phyloP scores from a whole-genome alignment of 1,140 invertebrate genomes.

The Caerostris darwini region DNA sequence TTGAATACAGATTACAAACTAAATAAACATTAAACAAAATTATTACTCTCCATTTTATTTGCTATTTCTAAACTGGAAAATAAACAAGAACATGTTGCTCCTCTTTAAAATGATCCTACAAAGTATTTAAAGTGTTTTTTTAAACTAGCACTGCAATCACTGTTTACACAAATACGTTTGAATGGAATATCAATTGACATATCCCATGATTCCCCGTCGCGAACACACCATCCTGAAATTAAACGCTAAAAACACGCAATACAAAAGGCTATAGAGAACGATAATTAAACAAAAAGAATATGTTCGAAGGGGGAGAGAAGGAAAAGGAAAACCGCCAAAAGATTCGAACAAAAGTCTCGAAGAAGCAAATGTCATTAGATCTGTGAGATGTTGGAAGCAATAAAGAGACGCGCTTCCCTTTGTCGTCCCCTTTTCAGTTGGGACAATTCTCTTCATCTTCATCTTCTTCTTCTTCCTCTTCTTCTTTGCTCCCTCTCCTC shows the following conservation, averaged over 20 bases:
- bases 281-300: background rate
- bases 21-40: too few relatives aligned
- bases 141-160: too few relatives aligned
- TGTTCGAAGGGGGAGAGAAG: background rate
- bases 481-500: slow-evolving; percentile 17
- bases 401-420: slow-evolving; percentile 52
- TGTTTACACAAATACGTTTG: too few relatives aligned
- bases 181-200: background rate
- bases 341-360: background rate
- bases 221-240: slow-evolving; percentile 10
- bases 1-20: too few relatives aligned
- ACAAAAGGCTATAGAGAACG: background rate
- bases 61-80: too few relatives aligned
- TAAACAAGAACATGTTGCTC: too few relatives aligned
- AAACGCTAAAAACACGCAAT: slow-evolving; percentile 49
- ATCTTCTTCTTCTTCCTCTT: background rate
- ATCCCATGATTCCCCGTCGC: background rate
- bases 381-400: slow-evolving; percentile 45
- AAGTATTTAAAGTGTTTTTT: too few relatives aligned
- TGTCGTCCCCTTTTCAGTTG: slow-evolving; percentile 45
- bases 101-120: too few relatives aligned
- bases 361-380: slow-evolving; percentile 71
- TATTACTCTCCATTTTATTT: too few relatives aligned
- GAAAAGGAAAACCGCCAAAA: background rate
- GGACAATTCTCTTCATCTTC: background rate